Conservation (phyloP, 2,797 vertebrate species). For the Buceros bicornis region DNA sequence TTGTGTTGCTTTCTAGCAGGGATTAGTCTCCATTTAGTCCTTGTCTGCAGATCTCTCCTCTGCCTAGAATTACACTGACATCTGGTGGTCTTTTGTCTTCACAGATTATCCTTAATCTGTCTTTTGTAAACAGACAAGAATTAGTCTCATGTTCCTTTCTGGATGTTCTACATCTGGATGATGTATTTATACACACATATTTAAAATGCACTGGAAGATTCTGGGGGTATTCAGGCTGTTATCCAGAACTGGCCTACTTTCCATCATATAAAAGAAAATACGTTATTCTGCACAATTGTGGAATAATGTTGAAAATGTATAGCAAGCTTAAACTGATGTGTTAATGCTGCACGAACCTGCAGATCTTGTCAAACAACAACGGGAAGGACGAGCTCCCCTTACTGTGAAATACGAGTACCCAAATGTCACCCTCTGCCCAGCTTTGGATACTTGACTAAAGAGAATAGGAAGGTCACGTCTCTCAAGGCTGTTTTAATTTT, state of each 20-base stretch:
- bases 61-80: conserved; percentile 65
- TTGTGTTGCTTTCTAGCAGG: background rate
- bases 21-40: conserved; percentile 43
- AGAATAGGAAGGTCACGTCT: background rate
- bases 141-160: conserved; percentile 15
- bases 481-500: background rate
- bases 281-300: background rate
- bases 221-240: background rate
- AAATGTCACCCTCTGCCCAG: background rate
- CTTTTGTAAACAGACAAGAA: conserved; percentile 32
- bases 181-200: background rate
- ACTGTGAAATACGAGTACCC: background rate
- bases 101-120: conserved; percentile 41
- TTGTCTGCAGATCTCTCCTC: conserved; percentile 24
- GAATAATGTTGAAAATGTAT: background rate
- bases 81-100: conserved; percentile 63
- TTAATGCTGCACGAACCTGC: background rate
- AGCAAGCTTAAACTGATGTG: background rate
- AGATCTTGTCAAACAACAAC: background rate
- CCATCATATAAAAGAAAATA: background rate
- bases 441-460: background rate
- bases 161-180: background rate
- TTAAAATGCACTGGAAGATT: background rate
- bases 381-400: background rate
- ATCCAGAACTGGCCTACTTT: conserved; percentile 5